These are phyloP conservation scores for Callaeas wilsoni DNA, from an alignment of 2,113 vertebrate species.

Conservation along the genomic window DNA sequence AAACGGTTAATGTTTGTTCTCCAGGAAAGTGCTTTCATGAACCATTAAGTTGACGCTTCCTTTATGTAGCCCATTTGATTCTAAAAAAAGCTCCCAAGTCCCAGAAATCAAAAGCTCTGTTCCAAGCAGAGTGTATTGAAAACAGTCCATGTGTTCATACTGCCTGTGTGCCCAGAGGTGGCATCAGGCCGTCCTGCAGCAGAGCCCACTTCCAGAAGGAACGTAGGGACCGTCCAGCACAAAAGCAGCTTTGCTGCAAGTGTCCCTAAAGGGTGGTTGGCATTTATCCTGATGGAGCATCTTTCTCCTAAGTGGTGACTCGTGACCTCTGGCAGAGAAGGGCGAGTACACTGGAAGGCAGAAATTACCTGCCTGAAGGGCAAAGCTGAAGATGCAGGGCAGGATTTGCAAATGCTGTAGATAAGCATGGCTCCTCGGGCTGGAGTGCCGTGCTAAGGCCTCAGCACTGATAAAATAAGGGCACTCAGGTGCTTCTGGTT, in stretches of 20 bases:
- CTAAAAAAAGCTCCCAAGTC: not conserved
- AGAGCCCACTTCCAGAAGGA: not conserved
- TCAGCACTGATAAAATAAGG: not conserved
- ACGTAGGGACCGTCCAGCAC: not conserved
- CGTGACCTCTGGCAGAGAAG: not conserved
- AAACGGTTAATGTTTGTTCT: not conserved
- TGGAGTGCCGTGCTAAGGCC: not conserved
- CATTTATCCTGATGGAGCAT: not conserved
- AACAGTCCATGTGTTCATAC: not conserved
- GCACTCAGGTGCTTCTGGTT: not conserved
- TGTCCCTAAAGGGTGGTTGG: not conserved
- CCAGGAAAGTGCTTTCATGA: not conserved
- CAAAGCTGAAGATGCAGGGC: not conserved
- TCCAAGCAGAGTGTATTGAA: not conserved
- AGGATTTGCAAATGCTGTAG: not conserved
- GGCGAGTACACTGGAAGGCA: accelerated
- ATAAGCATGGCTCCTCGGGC: accelerated
- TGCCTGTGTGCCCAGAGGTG: not conserved
- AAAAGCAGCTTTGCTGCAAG: not conserved
- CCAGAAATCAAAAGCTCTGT: not conserved
- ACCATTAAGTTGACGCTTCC: not conserved
- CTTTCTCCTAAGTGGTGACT: not conserved
- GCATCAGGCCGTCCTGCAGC: not conserved
- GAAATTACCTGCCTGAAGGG: not conserved
- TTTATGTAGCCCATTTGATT: not conserved